phyloP scores from a whole-genome alignment of 2,797 vertebrate species.

The Xerus rutilus region DNA sequence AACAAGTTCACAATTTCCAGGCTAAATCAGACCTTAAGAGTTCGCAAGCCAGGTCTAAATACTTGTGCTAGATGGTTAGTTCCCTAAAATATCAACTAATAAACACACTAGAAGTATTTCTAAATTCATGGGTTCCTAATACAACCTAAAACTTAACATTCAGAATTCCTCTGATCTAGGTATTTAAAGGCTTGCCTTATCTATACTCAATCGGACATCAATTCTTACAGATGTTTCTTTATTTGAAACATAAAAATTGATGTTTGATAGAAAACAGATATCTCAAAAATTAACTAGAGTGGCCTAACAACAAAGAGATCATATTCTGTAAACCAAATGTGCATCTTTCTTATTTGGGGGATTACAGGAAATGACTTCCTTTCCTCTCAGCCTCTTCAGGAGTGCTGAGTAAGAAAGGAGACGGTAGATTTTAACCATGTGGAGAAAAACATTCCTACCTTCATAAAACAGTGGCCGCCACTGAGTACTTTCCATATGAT shows the following conservation, averaged over 20 bases:
- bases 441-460: neutral
- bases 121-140: constrained; percentile 34
- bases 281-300: neutral
- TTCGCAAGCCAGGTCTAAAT: neutral
- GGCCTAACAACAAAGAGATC: neutral
- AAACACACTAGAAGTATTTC: neutral
- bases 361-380: neutral
- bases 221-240: neutral
- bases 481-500: neutral
- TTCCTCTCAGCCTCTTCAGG: neutral
- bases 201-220: neutral
- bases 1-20: neutral
- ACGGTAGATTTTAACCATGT: neutral
- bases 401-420: neutral
- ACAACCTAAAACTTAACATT: neutral
- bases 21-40: neutral
- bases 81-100: neutral
- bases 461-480: neutral
- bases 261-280: neutral
- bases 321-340: neutral
- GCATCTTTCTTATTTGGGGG: neutral
- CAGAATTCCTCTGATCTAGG: neutral
- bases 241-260: neutral
- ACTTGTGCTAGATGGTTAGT: neutral
- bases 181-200: neutral